A percentile compares a stretch with the other conserved stretches of the same genome.
Evolutionary conservation across 1,140 invertebrate genomes (phyloP).

Genomic region (Drosophila funebris): DNA sequence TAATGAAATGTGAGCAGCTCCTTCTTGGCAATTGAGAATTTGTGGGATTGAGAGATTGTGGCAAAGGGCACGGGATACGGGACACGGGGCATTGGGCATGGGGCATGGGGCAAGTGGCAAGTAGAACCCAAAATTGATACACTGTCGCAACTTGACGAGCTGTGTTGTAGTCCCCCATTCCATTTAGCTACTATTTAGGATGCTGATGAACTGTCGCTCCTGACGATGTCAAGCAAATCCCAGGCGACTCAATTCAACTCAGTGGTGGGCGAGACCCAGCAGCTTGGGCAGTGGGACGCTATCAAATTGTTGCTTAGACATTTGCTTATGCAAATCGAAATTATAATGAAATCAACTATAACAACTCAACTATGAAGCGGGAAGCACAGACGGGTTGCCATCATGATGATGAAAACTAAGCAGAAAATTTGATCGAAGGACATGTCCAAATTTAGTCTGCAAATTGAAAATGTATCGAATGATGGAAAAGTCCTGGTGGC

Average conservation of each 20-base stretch:
- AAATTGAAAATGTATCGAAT: slow-evolving; percentile 31
- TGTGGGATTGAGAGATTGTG: not conserved
- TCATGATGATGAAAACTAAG: not conserved
- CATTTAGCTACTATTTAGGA: not conserved
- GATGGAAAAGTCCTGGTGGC: too few relatives aligned
- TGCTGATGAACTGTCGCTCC: slow-evolving; percentile 51
- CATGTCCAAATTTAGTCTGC: slow-evolving; percentile 3
- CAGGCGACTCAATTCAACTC: slow-evolving; percentile 47
- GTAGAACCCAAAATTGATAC: slow-evolving; percentile 69
- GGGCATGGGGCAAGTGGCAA: not conserved
- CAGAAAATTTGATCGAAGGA: slow-evolving; percentile 5
- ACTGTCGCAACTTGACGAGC: slow-evolving; percentile 38
- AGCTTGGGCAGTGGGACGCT: not conserved
- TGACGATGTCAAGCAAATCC: slow-evolving; percentile 48
- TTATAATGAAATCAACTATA: slow-evolving; percentile 80
- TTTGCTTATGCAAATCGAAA: slow-evolving; percentile 80
- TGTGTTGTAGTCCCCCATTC: not conserved
- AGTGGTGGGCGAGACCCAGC: not conserved
- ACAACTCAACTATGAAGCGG: slow-evolving; percentile 31
- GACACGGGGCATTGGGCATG: not conserved
- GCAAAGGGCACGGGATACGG: not conserved
- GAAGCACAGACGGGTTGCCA: not conserved
- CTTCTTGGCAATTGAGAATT: slow-evolving; percentile 30
- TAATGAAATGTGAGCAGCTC: slow-evolving; percentile 77
- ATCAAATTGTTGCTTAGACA: slow-evolving; percentile 71